Evolutionary conservation across 2,888 invertebrate species (phyloP).

Genomic region (Oegoconia quadripuncta): DNA sequence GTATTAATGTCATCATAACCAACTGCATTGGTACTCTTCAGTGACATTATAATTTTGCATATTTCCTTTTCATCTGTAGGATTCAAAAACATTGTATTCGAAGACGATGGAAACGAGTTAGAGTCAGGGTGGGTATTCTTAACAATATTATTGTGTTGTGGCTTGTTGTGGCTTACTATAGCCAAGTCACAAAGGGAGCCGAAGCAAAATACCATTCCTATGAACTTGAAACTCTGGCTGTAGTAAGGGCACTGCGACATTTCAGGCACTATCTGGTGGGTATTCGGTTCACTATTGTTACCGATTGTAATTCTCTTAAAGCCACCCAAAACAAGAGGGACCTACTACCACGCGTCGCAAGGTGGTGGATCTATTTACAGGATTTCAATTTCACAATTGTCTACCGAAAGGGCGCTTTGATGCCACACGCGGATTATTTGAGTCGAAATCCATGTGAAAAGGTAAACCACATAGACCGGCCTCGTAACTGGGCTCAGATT

Average conservation of each 20-base stretch:
- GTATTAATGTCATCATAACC: too few species aligned
- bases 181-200: not conserved
- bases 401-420: constrained; percentile 13
- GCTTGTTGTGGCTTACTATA: not conserved
- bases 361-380: constrained; percentile 28
- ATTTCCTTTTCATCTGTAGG: too few species aligned
- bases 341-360: constrained; percentile 20
- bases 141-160: too few species aligned
- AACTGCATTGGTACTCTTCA: too few species aligned
- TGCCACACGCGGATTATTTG: constrained; percentile 17
- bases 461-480: not conserved
- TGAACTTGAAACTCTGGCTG: constrained; percentile 19
- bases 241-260: constrained; percentile 15
- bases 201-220: constrained; percentile 14
- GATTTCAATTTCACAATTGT: constrained; percentile 16
- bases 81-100: too few species aligned
- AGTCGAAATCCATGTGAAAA: constrained; percentile 14
- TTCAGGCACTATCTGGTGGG: constrained; percentile 8
- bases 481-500: not conserved
- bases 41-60: too few species aligned
- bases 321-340: constrained; percentile 18
- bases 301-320: constrained; percentile 20
- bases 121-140: too few species aligned
- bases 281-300: constrained; percentile 10
- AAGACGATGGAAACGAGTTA: too few species aligned